phyloP scores from a whole-genome alignment of 2,888 invertebrate genomes.

The Nemurella pictetii region DNA sequence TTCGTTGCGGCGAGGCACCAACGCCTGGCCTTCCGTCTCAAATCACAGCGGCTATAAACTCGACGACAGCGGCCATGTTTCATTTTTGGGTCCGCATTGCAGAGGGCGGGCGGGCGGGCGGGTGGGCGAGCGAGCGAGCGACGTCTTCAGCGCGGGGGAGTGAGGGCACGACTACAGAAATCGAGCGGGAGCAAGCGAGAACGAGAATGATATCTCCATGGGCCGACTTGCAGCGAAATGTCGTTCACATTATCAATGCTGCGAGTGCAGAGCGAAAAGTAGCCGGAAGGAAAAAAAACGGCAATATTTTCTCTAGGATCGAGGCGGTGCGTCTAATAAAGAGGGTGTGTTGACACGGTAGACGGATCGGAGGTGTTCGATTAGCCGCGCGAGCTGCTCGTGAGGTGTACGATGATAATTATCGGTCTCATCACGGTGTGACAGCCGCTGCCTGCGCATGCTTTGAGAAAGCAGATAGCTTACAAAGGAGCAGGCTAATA shows the following conservation, averaged over 20 bases:
- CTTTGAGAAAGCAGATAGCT: background rate
- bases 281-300: background rate
- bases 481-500: background rate
- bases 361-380: background rate
- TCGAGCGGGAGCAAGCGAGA: background rate
- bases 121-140: background rate
- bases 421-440: background rate
- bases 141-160: background rate
- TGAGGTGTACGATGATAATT: background rate
- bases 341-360: too few relatives aligned
- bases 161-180: background rate
- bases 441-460: background rate
- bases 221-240: background rate
- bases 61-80: conserved; percentile 18
- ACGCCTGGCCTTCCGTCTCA: background rate
- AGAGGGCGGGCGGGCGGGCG: background rate
- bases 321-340: background rate
- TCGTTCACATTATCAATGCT: background rate
- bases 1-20: background rate
- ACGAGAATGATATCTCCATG: background rate
- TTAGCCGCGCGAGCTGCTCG: background rate
- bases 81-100: conserved; percentile 28
- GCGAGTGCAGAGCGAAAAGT: background rate
- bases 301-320: background rate
- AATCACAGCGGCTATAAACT: background rate